phyloP scores from a whole-genome alignment of 37 sponge, comb jelly and placozoan species.

The Eunapius fragilis region DNA sequence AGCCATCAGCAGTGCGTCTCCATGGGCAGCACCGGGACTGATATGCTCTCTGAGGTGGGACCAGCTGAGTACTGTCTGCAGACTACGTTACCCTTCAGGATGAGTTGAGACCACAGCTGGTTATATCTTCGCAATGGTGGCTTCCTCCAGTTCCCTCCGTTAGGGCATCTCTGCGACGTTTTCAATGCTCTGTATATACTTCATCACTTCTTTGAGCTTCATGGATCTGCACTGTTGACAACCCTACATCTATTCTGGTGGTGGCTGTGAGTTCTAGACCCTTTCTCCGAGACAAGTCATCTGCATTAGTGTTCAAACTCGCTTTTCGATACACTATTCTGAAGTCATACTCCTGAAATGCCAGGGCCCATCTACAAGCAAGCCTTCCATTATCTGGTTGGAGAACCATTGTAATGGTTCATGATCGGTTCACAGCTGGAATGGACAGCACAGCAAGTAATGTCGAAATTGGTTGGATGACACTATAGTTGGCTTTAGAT shows the following conservation, averaged over 20 bases:
- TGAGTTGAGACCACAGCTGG: slow-evolving; percentile 53
- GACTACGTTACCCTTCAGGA: slow-evolving; percentile 34
- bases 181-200: too few relatives aligned
- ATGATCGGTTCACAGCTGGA: slow-evolving; percentile 49
- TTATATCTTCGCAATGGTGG: slow-evolving; percentile 38
- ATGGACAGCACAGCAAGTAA: slow-evolving; percentile 41
- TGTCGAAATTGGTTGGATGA: slow-evolving; percentile 60
- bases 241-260: too few relatives aligned
- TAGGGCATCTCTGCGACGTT: background rate
- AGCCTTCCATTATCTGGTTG: slow-evolving; percentile 65
- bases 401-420: slow-evolving; percentile 47
- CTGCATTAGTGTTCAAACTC: slow-evolving; percentile 43
- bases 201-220: too few relatives aligned
- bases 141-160: slow-evolving; percentile 20
- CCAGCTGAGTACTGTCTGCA: slow-evolving; percentile 43
- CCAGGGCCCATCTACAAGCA: slow-evolving; percentile 61
- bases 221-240: too few relatives aligned
- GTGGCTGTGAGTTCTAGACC: too few relatives aligned
- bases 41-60: slow-evolving; percentile 7
- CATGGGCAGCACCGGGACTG: slow-evolving; percentile 32
- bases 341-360: slow-evolving; percentile 56
- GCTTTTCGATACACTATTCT: slow-evolving; percentile 38
- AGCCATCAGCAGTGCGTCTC: background rate
- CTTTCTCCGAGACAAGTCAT: slow-evolving; percentile 41
- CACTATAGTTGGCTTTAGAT: slow-evolving; percentile 26